Evolutionary conservation across 2,888 invertebrate genomes (phyloP).

Genomic region (Lithophane ornitopus): DNA sequence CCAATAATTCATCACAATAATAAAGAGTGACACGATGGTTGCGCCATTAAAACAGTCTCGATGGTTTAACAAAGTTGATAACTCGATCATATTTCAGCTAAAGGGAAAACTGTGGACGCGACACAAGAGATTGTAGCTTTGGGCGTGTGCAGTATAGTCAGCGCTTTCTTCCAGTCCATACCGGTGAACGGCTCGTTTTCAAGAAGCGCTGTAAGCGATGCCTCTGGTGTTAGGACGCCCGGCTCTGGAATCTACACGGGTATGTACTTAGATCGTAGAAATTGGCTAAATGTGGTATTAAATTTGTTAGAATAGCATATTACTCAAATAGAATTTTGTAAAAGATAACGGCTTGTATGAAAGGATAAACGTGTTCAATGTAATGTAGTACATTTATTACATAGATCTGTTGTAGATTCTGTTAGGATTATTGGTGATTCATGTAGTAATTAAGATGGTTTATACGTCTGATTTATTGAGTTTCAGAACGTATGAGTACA

Average conservation of each 20-base stretch:
- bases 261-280: slow-evolving; percentile 70
- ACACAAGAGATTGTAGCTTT: slow-evolving; percentile 95
- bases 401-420: slow-evolving; percentile 7
- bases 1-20: slow-evolving; percentile 62
- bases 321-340: slow-evolving; percentile 31
- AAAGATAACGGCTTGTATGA: slow-evolving; percentile 21
- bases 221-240: slow-evolving; percentile 94
- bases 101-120: slow-evolving; percentile 93
- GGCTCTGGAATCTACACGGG: slow-evolving; percentile 94
- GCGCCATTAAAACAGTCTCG: slow-evolving; percentile 65
- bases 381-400: slow-evolving; percentile 45
- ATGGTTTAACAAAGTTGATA: slow-evolving; percentile 74
- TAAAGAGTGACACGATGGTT: slow-evolving; percentile 64
- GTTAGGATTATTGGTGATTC: slow-evolving; percentile 40
- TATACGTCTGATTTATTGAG: slow-evolving; percentile 41
- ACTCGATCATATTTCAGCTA: slow-evolving; percentile 85
- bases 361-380: slow-evolving; percentile 35
- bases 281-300: slow-evolving; percentile 27
- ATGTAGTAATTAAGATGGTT: slow-evolving; percentile 49
- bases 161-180: slow-evolving; percentile 94
- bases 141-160: slow-evolving; percentile 93
- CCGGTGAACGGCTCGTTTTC: slow-evolving; percentile 94
- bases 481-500: not conserved
- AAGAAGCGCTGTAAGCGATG: slow-evolving; percentile 94
- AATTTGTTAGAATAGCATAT: slow-evolving; percentile 28